phyloP scores from a whole-genome alignment of 2,113 vertebrate genomes.

The Phalacrocorax brasilianus region DNA sequence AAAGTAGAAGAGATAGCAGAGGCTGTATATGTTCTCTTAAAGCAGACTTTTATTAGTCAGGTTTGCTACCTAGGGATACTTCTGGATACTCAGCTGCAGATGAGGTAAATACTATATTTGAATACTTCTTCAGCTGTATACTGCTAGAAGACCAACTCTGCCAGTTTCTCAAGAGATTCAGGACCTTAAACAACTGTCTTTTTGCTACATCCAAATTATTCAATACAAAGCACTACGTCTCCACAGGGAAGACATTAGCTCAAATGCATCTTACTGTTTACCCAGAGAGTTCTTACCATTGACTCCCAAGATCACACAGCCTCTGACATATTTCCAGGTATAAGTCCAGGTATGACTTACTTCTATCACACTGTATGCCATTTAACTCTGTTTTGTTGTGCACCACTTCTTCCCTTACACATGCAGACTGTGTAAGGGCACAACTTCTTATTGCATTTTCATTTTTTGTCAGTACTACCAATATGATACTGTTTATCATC shows the following conservation, averaged over 20 bases:
- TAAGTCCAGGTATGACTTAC: background rate
- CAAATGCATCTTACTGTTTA: background rate
- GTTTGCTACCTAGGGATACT: background rate
- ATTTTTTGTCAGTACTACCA: background rate
- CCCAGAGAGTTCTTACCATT: background rate
- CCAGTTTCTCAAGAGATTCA: background rate
- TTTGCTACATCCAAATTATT: background rate
- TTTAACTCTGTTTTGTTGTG: background rate
- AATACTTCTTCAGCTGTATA: background rate
- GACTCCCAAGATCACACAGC: background rate
- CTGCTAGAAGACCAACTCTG: background rate
- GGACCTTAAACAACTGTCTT: background rate
- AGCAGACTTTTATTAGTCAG: background rate
- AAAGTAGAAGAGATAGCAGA: background rate
- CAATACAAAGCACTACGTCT: background rate
- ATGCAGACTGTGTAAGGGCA: background rate
- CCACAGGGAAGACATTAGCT: background rate
- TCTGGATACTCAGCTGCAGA: background rate
- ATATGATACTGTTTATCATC: background rate
- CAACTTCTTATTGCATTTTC: background rate
- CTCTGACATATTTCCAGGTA: background rate
- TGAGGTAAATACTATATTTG: background rate
- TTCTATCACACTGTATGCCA: background rate
- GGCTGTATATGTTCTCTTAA: background rate
- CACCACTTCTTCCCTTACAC: background rate